Evolutionary conservation across 2,113 vertebrate species (phyloP).

Genomic region (Menura novaehollandiae): DNA sequence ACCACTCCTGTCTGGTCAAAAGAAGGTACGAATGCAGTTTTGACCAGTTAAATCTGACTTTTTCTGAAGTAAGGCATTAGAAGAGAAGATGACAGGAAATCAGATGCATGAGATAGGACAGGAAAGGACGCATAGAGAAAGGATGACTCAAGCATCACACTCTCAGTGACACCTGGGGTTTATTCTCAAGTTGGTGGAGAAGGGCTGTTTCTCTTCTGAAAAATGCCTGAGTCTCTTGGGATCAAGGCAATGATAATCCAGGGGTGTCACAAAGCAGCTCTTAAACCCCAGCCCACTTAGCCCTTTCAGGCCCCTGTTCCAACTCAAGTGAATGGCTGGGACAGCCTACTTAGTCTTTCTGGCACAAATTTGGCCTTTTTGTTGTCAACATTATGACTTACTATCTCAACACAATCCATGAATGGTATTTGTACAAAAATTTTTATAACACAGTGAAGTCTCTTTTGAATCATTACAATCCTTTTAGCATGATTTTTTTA

Average conservation of each 20-base stretch:
- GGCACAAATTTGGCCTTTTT: background rate
- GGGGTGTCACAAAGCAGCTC: background rate
- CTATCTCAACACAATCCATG: background rate
- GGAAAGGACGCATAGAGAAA: background rate
- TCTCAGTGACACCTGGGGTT: background rate
- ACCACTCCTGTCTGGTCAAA: background rate
- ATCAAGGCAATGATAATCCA: background rate
- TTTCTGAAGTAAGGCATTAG: background rate
- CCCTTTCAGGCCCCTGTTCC: background rate
- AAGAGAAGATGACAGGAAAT: background rate
- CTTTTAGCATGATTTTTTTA: background rate
- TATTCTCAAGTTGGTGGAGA: background rate
- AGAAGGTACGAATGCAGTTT: background rate
- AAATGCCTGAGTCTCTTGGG: background rate
- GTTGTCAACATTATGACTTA: background rate
- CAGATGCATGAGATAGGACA: background rate
- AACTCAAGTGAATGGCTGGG: background rate
- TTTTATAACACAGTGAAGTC: background rate
- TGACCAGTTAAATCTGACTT: background rate
- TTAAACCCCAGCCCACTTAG: background rate
- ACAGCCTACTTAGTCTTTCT: background rate
- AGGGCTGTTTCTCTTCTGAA: background rate
- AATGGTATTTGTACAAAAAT: background rate
- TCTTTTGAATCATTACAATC: background rate
- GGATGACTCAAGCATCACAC: fast-evolving